Percentiles rank a stretch among this genome's conserved stretches.
Evolutionary conservation across 2,797 vertebrate species (phyloP).

Genomic region (Diplodus sargus): DNA sequence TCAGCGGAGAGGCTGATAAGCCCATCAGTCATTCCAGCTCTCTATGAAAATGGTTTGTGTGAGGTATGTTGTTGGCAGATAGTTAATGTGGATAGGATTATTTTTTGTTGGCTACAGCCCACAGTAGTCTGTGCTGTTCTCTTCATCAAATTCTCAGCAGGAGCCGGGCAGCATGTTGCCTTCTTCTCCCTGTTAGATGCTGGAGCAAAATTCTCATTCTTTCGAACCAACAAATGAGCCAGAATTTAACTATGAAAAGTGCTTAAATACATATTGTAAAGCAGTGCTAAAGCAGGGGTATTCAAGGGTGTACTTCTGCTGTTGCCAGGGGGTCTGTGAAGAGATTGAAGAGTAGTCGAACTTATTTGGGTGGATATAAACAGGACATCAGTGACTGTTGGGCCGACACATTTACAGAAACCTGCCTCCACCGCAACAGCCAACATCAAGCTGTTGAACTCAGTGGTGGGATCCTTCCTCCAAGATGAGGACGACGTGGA

Average conservation of each 20-base stretch:
- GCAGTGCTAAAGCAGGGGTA: not conserved
- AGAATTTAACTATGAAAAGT: not conserved
- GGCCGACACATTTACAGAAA: too few species aligned
- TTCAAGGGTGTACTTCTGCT: too few species aligned
- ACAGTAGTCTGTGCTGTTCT: not conserved
- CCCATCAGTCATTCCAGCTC: slow-evolving; percentile 15
- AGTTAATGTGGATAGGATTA: not conserved
- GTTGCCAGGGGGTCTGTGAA: too few species aligned
- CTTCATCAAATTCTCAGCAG: slow-evolving; percentile 17
- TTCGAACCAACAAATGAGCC: not conserved
- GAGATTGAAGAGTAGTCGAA: too few species aligned
- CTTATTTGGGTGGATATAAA: too few species aligned
- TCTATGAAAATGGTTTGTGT: not conserved
- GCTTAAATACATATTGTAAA: not conserved
- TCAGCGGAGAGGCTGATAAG: slow-evolving; percentile 2
- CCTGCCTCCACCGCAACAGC: too few species aligned
- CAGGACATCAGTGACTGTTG: too few species aligned
- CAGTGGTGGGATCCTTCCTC: too few species aligned
- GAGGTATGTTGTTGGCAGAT: slow-evolving; percentile 20
- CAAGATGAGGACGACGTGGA: too few species aligned
- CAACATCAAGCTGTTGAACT: too few species aligned
- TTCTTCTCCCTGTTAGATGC: not conserved
- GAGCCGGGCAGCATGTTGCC: slow-evolving; percentile 13
- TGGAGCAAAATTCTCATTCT: not conserved
- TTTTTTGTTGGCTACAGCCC: slow-evolving; percentile 3